Evolutionary conservation across 2,888 invertebrate genomes (phyloP).

Genomic region (Serrognathus titanus): DNA sequence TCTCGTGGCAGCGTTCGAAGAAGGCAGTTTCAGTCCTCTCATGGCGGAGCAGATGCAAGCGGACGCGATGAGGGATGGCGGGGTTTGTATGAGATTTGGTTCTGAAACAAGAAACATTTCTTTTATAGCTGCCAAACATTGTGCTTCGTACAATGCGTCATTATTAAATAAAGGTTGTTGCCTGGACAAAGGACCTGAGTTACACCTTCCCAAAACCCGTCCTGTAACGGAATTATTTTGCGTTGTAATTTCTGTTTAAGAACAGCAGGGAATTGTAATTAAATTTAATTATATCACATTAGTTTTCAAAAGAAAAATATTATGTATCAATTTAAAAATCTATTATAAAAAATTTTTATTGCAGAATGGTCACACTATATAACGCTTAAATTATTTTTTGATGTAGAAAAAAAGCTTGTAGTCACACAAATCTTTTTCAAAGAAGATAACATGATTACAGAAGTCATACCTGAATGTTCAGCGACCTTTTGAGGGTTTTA

Average conservation of each 20-base stretch:
- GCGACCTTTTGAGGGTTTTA: too few relatives aligned
- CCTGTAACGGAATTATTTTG: background rate
- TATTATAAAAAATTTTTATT: too few relatives aligned
- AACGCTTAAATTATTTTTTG: too few relatives aligned
- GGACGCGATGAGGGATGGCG: conserved; percentile 67
- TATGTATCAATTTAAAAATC: too few relatives aligned
- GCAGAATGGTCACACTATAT: too few relatives aligned
- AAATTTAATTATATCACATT: too few relatives aligned
- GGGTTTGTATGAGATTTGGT: conserved; percentile 67
- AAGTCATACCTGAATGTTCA: too few relatives aligned
- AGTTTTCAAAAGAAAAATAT: too few relatives aligned
- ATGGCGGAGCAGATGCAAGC: conserved; percentile 69
- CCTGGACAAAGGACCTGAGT: background rate
- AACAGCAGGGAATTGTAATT: too few relatives aligned
- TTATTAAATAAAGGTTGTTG: background rate
- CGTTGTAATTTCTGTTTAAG: background rate
- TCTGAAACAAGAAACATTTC: conserved; percentile 54
- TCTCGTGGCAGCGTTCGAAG: conserved; percentile 39
- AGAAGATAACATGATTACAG: too few relatives aligned
- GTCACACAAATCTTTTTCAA: too few relatives aligned
- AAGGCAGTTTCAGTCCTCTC: conserved; percentile 56
- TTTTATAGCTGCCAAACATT: conserved; percentile 2
- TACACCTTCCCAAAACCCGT: background rate
- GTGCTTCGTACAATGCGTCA: background rate
- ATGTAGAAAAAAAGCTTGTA: too few relatives aligned